Evolutionary conservation across 35 echinoderm and acorn worm genomes (phyloP).

Genomic region (Lytechinus variegatus): DNA sequence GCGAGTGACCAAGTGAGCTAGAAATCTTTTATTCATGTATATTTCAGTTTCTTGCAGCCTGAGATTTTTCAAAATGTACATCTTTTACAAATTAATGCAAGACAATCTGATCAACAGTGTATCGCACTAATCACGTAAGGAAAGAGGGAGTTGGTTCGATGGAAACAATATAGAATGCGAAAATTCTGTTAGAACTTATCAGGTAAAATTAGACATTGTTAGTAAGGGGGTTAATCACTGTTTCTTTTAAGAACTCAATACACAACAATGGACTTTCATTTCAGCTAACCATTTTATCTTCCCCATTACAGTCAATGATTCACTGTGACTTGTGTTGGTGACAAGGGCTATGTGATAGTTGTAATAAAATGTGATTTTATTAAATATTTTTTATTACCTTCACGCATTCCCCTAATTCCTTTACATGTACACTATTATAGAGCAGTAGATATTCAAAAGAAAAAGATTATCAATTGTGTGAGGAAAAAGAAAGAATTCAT

Average conservation of each 20-base stretch:
- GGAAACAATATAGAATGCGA: background rate
- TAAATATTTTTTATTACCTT: too few species aligned
- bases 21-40: background rate
- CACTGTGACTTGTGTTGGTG: background rate
- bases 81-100: background rate
- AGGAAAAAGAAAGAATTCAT: too few species aligned
- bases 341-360: too few species aligned
- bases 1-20: background rate
- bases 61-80: background rate
- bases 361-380: too few species aligned
- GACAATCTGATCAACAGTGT: background rate
- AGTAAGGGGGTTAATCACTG: background rate
- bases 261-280: background rate
- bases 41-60: constrained; percentile 17
- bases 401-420: too few species aligned
- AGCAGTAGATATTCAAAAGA: too few species aligned
- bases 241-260: background rate
- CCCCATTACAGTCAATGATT: background rate
- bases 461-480: too few species aligned
- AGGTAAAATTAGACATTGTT: background rate
- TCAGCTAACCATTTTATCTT: background rate
- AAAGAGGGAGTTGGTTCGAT: background rate
- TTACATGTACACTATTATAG: too few species aligned
- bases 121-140: background rate
- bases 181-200: background rate